Evolutionary conservation across 2,888 invertebrate species (phyloP).

Genomic region (Trachelus iudaicus): DNA sequence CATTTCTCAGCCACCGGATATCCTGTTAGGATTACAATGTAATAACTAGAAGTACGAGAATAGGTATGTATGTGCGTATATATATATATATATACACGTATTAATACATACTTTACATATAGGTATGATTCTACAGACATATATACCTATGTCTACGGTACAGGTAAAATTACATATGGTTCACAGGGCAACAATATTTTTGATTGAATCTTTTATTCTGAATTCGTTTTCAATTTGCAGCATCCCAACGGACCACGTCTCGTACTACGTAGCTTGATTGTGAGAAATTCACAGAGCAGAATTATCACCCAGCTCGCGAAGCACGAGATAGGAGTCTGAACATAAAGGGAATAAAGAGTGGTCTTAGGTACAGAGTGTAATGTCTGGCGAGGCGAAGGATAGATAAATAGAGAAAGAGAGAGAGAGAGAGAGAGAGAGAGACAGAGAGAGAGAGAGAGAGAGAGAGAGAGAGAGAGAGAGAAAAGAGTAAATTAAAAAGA

Average conservation of each 20-base stretch:
- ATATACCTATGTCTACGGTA: neutral
- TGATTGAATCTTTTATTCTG: neutral
- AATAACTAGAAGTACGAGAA: neutral
- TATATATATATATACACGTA: neutral
- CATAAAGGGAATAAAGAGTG: no score
- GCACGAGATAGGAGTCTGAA: no score
- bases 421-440: no score
- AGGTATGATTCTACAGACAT: neutral
- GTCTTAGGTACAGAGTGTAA: no score
- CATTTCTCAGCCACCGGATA: neutral
- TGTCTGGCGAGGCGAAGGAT: neutral
- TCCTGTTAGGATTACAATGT: neutral
- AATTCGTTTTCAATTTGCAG: neutral
- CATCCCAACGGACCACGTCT: neutral
- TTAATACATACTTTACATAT: neutral
- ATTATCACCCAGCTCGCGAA: neutral
- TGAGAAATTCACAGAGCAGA: neutral
- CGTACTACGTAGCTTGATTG: neutral
- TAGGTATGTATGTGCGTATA: neutral
- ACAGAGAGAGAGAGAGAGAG: no score
- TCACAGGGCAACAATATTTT: neutral
- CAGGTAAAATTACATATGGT: neutral
- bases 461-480: no score
- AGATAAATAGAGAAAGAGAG: neutral
- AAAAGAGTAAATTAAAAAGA: neutral